Percentiles rank a stretch among this genome's conserved stretches.
Conservation (phyloP, 2,888 invertebrate genomes). For the Sinodicranocentrus sp. region DNA sequence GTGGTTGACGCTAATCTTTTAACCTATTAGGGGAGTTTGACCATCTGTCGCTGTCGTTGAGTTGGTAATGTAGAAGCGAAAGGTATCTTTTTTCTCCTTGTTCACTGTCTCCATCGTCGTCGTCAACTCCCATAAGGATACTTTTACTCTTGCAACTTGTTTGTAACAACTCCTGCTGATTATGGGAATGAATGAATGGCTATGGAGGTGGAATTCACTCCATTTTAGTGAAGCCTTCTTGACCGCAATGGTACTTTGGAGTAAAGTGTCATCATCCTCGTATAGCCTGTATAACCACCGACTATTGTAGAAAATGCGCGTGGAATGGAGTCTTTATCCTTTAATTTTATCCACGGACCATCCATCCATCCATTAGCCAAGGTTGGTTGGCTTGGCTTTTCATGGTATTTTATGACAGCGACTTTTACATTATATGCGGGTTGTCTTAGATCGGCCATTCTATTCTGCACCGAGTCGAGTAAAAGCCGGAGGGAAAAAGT, state of each 20-base stretch:
- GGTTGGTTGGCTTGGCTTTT: slow-evolving; percentile 53
- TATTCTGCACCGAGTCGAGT: slow-evolving; percentile 31
- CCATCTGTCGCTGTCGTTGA: slow-evolving; percentile 67
- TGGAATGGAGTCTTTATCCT: slow-evolving; percentile 56
- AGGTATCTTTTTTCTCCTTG: not conserved
- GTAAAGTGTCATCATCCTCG: slow-evolving; percentile 46
- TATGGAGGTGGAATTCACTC: slow-evolving; percentile 38
- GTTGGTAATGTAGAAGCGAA: slow-evolving; percentile 18
- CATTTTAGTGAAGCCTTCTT: slow-evolving; percentile 51
- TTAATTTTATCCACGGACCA: slow-evolving; percentile 60
- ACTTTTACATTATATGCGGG: no score
- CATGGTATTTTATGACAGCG: slow-evolving; percentile 59
- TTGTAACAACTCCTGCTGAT: slow-evolving; percentile 24
- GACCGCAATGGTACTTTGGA: slow-evolving; percentile 56
- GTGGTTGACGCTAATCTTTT: slow-evolving; percentile 71
- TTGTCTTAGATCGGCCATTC: slow-evolving; percentile 39
- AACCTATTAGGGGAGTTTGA: slow-evolving; percentile 70
- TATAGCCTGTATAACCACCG: slow-evolving; percentile 8
- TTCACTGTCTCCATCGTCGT: slow-evolving; percentile 17
- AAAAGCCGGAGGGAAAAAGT: slow-evolving; percentile 58
- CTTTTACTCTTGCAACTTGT: slow-evolving; percentile 32
- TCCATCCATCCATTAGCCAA: slow-evolving; percentile 65
- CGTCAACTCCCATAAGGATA: slow-evolving; percentile 42
- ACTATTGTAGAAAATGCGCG: slow-evolving; percentile 22
- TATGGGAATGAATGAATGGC: slow-evolving; percentile 45